Percentiles rank a stretch among this genome's conserved stretches.
These are phyloP conservation scores for Oreocharis arfaki DNA, from an alignment of 2,113 vertebrate species.

Conservation along the genomic window DNA sequence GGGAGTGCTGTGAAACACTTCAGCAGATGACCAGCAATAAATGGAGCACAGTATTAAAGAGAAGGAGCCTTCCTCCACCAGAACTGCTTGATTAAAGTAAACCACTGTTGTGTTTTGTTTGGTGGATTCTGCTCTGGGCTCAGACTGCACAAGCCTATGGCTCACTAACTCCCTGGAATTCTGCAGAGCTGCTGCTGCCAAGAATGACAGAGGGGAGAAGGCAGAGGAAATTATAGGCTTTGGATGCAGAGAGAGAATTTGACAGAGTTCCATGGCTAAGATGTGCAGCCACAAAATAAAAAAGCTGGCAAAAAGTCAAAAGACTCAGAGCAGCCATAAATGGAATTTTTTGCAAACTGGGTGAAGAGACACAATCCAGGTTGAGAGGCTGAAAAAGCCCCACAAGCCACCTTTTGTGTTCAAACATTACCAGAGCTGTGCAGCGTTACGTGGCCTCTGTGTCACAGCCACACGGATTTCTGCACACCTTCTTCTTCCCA, in stretches of 20 bases:
- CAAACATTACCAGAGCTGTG: background rate
- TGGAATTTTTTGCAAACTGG: constrained; percentile 48
- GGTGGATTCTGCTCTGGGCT: background rate
- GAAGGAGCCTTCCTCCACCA: background rate
- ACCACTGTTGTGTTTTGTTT: constrained; percentile 6
- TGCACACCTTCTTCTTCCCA: background rate
- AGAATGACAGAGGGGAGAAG: constrained; percentile 59
- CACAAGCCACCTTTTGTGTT: background rate
- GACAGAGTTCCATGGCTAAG: constrained; percentile 32
- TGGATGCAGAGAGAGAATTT: constrained; percentile 2
- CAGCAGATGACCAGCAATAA: background rate
- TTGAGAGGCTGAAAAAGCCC: background rate
- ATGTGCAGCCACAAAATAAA: constrained; percentile 41
- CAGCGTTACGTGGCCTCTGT: background rate
- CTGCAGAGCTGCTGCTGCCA: constrained; percentile 31
- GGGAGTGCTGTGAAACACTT: background rate
- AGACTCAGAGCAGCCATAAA: constrained; percentile 45
- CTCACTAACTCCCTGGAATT: constrained; percentile 39
- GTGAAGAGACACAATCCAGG: constrained; percentile 1
- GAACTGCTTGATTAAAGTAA: background rate
- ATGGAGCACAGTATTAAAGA: background rate
- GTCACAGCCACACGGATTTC: background rate
- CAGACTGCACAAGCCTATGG: constrained; percentile 13
- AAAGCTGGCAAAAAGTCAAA: constrained; percentile 40
- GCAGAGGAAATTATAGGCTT: constrained; percentile 61